Percentiles rank a stretch among this genome's conserved stretches.
Conservation (phyloP, 1,140 invertebrate genomes). For the Achroia grisella region DNA sequence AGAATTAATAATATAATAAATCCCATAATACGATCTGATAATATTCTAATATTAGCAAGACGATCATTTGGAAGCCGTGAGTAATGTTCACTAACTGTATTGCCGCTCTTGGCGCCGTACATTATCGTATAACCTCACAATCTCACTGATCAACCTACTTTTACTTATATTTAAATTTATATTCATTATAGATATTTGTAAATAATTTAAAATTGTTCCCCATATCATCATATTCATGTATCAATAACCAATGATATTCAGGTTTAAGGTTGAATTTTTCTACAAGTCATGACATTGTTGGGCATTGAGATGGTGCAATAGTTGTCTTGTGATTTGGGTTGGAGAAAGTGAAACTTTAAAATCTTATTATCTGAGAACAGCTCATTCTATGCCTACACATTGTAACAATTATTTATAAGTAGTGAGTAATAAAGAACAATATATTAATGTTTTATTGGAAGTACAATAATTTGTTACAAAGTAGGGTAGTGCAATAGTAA, state of each 20-base stretch:
- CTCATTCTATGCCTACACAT: too few relatives aligned
- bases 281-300: not conserved
- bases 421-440: too few relatives aligned
- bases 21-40: slow-evolving; percentile 28
- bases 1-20: slow-evolving; percentile 45
- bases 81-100: slow-evolving; percentile 17
- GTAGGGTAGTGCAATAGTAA: too few relatives aligned
- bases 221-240: too few relatives aligned
- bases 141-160: not conserved
- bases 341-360: not conserved
- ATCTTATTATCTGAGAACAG: too few relatives aligned
- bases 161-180: not conserved
- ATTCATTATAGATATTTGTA: not conserved
- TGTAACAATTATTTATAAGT: too few relatives aligned
- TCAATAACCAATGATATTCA: too few relatives aligned
- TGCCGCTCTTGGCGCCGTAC: slow-evolving; percentile 18
- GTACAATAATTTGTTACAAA: too few relatives aligned
- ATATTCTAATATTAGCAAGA: slow-evolving; percentile 30
- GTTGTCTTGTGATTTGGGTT: not conserved
- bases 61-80: slow-evolving; percentile 44
- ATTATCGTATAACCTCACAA: slow-evolving; percentile 21
- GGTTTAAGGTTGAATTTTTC: slow-evolving; percentile 3
- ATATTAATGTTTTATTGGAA: too few relatives aligned
- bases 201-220: not conserved
- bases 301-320: too few relatives aligned